Evolutionary conservation across 2,888 invertebrate species (phyloP), one percentile per base, ranked within the genome.

Genomic region (Meandrusa payeni): DNA sequence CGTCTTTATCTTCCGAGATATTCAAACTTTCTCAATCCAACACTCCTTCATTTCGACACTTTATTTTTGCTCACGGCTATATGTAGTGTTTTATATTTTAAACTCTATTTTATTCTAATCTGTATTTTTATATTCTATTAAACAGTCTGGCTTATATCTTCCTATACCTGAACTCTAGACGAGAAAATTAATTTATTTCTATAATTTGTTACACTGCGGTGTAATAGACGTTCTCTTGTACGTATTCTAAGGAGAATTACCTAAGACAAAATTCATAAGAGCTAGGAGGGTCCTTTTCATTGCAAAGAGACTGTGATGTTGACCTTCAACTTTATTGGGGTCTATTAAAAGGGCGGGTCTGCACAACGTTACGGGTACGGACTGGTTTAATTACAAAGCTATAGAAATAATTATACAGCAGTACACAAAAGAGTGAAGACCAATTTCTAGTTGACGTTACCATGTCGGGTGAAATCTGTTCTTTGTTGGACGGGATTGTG

Each of bases 221-320:
- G 43, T 44, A 15, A 44, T 7, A 32, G 26, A 22, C 27, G 27
- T 20, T 5, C 36, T 3, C 3, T 3, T 6, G 7, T n/a, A 17
- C 7, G 13, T 13, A 19, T 27, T 39, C n/a, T 19, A 33, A 29
- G 23, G 42, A 22, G 37, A 46, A 22, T 46, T 40, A 46, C 43
- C 41, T 43, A 46, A 41, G 39, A 47, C 43, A 40, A 47, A 48
- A 50, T 50, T 48, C 28, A 47, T 43, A 47, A 43, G 50, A 29
- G 39, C 17, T 22, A 38, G 47, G 41, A 48, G 50, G 55, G 50
- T 53, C 48, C 48, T 40, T 53, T 55, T 50, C 43, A 43, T 46
- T 32, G 39, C 17, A 47, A 27, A 43, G 24, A 34, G 26, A 40
- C 29, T 20, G 42, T 27, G 49, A 46, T 12, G 32, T 43, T n/a